Base-by-base conservation (phyloP, 2,113 vertebrate species). In the Myrmecophaga tridactyla region DNA sequence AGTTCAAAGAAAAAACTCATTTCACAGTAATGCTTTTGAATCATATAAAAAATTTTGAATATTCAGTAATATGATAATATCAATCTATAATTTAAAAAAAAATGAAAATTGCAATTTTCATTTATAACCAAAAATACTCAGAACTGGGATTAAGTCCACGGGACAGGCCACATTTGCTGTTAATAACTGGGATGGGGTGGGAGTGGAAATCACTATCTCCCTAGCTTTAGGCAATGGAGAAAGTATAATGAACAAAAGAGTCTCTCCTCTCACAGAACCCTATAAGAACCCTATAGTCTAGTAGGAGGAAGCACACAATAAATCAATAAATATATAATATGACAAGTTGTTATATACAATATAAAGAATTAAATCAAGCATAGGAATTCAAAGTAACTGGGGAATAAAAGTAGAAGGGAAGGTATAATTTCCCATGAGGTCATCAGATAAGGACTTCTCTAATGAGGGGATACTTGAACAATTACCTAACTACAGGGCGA, bases 201-300 rank as follows among this genome's bases (percentile, higher is more conserved):
- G n/a, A n/a, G n/a, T n/a, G n/a, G n/a, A n/a, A n/a, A 20, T 20
- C 53, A 56, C 53, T 56, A 56, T 53, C 18, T 21, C 25, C 96
- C 43, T 1, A 75, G 18, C 14, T 58, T 43, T 11, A 21, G 13
- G 29, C 23, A 5, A 21, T 0, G 60, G 31, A n/a, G 25, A 53
- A 56, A 67, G 25, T 51, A 36, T 12, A 8, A 56, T 2, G 27
- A 62, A 29, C 1, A 29, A 58, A 56, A 29, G 1, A 72, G 53
- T 27, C 43, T 31, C 63, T 70, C 17, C 34, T 18, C 9, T 58
- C 53, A 3, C 1, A 12, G 13, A 70, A 15, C 18, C n/a, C n/a
- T n/a, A n/a, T n/a, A n/a, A n/a, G n/a, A n/a, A n/a, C n/a, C n/a
- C 34, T 3, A 29, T 1, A 5, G 11, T 7, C 25, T 7, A 69